phyloP scores from a whole-genome alignment of 2,113 vertebrate genomes.

The Anser cygnoides region DNA sequence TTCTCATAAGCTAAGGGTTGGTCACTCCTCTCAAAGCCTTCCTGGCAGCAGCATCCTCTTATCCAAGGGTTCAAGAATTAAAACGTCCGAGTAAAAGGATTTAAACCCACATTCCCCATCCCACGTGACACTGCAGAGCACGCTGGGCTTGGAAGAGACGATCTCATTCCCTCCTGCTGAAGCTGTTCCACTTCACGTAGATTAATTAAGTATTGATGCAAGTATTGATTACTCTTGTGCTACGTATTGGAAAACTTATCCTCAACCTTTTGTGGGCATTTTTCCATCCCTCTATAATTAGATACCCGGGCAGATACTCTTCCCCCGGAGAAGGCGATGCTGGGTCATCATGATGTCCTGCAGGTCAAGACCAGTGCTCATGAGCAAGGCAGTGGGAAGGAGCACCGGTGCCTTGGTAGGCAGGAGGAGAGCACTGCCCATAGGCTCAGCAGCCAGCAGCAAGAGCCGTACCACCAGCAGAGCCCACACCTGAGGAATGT shows the following conservation, averaged over 20 bases:
- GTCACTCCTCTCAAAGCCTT: neutral
- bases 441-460: neutral
- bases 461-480: neutral
- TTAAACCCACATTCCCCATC: neutral
- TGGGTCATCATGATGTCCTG: neutral
- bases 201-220: constrained; percentile 69
- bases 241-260: constrained; percentile 47
- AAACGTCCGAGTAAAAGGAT: neutral
- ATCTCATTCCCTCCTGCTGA: constrained; percentile 42
- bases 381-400: neutral
- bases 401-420: neutral
- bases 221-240: constrained; percentile 62
- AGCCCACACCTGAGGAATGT: neutral
- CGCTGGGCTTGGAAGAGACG: accelerated
- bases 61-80: neutral
- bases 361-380: neutral
- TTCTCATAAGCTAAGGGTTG: neutral
- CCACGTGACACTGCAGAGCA: neutral
- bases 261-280: neutral
- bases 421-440: neutral
- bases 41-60: neutral
- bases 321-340: neutral
- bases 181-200: neutral
- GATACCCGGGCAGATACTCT: neutral
- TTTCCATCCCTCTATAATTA: constrained; percentile 53